Evolutionary conservation across 2,888 invertebrate species (phyloP), one percentile per base, ranked within the genome.

Genomic region (Dolomedes plantarius): DNA sequence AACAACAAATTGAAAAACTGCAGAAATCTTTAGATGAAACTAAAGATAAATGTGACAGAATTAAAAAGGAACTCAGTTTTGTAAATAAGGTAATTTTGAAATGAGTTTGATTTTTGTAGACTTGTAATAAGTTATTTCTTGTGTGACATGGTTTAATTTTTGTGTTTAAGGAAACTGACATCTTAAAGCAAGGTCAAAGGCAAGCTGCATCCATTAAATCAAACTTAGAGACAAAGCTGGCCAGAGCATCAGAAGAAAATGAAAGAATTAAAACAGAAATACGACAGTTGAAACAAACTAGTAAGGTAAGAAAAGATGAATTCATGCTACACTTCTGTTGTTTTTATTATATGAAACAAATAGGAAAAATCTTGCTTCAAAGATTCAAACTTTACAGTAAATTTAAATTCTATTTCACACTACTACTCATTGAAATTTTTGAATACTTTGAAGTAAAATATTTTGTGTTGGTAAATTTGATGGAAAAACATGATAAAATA

Each of bases 101-200:
- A 9, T 36, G 9, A 36, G 36, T n/a, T n/a, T n/a, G n/a, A n/a
- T n/a, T n/a, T n/a, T n/a, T n/a, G n/a, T n/a, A n/a, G n/a, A n/a
- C n/a, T n/a, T n/a, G n/a, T n/a, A n/a, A n/a, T n/a, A n/a, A n/a
- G n/a, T n/a, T 64, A n/a, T 28, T 13, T 7, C 56, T 0, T 32
- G 19, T 77, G 36, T 11, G 16, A 41, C 1, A 50, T 19, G 50
- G 5, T 19, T 75, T n/a, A n/a, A n/a, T n/a, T n/a, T n/a, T n/a
- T n/a, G n/a, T n/a, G n/a, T 77, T 46, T 19, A 27, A 86, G 86
- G 87, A 87, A 86, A 73, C 83, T 46, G 87, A 87, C 32, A 76
- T 85, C 28, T 50, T 87, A 29, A 87, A 81, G 19, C 85, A 85
- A 62, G 87, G 85, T 16, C 85, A 87, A 68, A 74, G 83, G 16